Evolutionary conservation across 2,888 invertebrate species (phyloP).

Genomic region (Biston stratarius): DNA sequence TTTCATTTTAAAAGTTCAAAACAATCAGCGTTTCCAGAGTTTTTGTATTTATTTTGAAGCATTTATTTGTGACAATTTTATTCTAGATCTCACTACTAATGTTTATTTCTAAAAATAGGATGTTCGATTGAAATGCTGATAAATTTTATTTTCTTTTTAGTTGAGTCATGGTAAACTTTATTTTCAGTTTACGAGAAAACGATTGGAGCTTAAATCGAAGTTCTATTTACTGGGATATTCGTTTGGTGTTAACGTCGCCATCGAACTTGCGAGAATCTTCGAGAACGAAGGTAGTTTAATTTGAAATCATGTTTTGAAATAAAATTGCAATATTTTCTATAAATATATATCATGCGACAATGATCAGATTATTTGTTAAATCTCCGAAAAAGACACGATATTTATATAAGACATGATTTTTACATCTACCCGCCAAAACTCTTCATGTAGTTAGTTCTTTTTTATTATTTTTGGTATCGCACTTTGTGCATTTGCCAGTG

Average conservation of each 20-base stretch:
- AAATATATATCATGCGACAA: background rate
- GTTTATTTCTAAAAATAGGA: too few species aligned
- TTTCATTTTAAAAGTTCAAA: conserved; percentile 26
- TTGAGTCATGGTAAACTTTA: background rate
- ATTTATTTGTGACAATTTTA: conserved; percentile 18
- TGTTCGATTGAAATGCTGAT: background rate
- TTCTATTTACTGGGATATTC: conserved; percentile 52
- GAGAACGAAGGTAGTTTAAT: conserved; percentile 42
- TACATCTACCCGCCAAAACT: too few species aligned
- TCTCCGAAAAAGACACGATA: too few species aligned
- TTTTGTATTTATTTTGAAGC: conserved; percentile 14
- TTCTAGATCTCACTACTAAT: conserved; percentile 5
- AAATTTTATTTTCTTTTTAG: background rate
- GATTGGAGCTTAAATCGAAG: conserved; percentile 39
- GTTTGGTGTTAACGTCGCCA: conserved; percentile 49
- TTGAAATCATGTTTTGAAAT: background rate
- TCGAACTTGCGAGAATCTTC: conserved; percentile 46
- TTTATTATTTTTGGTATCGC: too few species aligned
- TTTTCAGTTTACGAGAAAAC: conserved; percentile 41
- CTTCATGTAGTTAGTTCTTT: too few species aligned
- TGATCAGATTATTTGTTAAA: too few species aligned
- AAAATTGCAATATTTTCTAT: background rate
- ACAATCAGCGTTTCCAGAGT: conserved; percentile 24
- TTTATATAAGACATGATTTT: too few species aligned
- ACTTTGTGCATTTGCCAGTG: too few species aligned